Evolutionary conservation across 2,797 vertebrate species (phyloP).

Genomic region (Gila robusta): DNA sequence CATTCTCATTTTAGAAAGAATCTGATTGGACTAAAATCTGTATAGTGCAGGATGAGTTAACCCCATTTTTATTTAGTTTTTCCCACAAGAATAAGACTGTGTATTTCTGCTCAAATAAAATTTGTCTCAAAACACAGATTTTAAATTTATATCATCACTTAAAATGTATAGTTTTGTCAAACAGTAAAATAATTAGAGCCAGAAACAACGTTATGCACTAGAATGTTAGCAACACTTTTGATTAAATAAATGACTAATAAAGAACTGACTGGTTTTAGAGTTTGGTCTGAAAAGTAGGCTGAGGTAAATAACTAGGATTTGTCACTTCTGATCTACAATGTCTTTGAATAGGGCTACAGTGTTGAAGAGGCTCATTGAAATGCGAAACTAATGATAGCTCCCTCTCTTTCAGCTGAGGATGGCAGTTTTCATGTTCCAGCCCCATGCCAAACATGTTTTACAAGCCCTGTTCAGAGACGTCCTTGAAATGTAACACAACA

Average conservation of each 20-base stretch:
- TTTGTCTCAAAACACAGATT: background rate
- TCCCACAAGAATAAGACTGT: background rate
- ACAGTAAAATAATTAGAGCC: background rate
- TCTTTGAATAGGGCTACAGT: slow-evolving; percentile 11
- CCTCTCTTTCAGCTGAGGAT: slow-evolving; percentile 43
- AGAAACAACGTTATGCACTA: background rate
- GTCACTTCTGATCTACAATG: slow-evolving; percentile 7
- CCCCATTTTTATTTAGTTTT: background rate
- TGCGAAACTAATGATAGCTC: slow-evolving; percentile 42
- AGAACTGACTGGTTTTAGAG: background rate
- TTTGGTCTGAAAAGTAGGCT: background rate
- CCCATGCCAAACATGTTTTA: slow-evolving; percentile 34
- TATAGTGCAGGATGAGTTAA: background rate
- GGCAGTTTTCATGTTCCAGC: slow-evolving; percentile 40
- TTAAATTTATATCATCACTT: background rate
- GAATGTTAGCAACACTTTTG: background rate
- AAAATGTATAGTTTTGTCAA: background rate
- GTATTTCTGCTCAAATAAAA: background rate
- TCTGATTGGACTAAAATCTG: background rate
- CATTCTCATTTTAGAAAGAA: background rate
- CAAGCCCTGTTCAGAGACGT: slow-evolving; percentile 34
- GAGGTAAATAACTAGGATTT: background rate
- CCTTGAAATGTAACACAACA: slow-evolving; percentile 49
- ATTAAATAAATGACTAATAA: background rate
- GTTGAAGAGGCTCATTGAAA: slow-evolving; percentile 40